Conservation (phyloP, 2,888 invertebrate species). For the Hesperia comma region DNA sequence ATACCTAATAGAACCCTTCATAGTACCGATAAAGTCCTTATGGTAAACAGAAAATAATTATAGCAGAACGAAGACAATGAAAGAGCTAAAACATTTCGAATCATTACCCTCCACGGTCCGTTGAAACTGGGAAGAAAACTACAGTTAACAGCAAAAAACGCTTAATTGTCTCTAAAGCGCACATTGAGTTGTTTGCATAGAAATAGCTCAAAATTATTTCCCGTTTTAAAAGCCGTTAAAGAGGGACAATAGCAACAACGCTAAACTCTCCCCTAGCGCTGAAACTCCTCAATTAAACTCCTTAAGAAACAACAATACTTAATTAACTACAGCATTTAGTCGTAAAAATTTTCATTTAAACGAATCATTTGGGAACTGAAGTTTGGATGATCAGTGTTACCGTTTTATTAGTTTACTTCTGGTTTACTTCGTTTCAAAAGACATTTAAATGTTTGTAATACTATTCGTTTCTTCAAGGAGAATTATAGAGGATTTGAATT, state of each 20-base stretch:
- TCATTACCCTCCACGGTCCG: background rate
- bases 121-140: conserved; percentile 8
- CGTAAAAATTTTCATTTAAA: conserved; percentile 15
- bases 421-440: background rate
- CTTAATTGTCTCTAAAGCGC: conserved; percentile 22
- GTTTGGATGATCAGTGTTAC: conserved; percentile 18
- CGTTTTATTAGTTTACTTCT: conserved; percentile 8
- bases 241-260: conserved; percentile 21
- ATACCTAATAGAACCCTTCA: too few species aligned
- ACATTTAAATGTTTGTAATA: background rate
- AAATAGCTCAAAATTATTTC: conserved; percentile 47
- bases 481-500: too few species aligned
- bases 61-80: background rate
- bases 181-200: conserved; percentile 29
- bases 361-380: conserved; percentile 13
- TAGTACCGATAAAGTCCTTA: too few species aligned
- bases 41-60: background rate
- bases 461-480: too few species aligned
- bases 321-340: conserved; percentile 57
- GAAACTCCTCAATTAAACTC: conserved; percentile 71
- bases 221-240: conserved; percentile 30
- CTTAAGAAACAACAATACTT: conserved; percentile 71
- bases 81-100: background rate
- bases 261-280: conserved; percentile 47
- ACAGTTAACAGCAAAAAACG: conserved; percentile 16